phyloP scores from a whole-genome alignment of 2,888 invertebrate species.

The Nemurella pictetii region DNA sequence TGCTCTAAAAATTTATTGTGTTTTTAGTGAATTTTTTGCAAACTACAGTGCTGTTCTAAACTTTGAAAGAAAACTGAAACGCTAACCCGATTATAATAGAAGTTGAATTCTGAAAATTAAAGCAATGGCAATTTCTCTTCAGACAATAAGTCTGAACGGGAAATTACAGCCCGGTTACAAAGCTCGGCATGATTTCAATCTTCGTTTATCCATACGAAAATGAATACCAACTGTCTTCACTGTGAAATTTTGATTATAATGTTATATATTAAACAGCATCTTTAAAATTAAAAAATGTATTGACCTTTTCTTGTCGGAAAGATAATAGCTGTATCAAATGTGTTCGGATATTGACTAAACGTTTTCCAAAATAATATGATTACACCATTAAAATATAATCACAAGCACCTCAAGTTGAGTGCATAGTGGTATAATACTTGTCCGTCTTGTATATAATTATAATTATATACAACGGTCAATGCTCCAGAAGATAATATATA shows the following conservation, averaged over 20 bases:
- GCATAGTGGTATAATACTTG: background rate
- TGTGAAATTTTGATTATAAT: background rate
- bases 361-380: constrained; percentile 26
- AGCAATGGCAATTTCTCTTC: background rate
- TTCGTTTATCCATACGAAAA: background rate
- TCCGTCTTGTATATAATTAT: too few relatives aligned
- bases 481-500: constrained; percentile 4
- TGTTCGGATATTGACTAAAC: constrained; percentile 11
- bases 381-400: constrained; percentile 23
- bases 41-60: background rate
- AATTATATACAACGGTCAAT: constrained; percentile 16
- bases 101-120: background rate
- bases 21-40: background rate
- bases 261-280: background rate
- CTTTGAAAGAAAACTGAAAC: background rate
- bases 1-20: background rate
- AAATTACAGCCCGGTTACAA: background rate
- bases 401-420: background rate
- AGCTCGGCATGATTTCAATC: background rate
- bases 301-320: background rate
- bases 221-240: background rate
- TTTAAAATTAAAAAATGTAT: background rate
- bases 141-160: background rate
- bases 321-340: constrained; percentile 15
- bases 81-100: too few relatives aligned